phyloP scores from a whole-genome alignment of 2,888 invertebrate genomes.

The Thecophora atra region DNA sequence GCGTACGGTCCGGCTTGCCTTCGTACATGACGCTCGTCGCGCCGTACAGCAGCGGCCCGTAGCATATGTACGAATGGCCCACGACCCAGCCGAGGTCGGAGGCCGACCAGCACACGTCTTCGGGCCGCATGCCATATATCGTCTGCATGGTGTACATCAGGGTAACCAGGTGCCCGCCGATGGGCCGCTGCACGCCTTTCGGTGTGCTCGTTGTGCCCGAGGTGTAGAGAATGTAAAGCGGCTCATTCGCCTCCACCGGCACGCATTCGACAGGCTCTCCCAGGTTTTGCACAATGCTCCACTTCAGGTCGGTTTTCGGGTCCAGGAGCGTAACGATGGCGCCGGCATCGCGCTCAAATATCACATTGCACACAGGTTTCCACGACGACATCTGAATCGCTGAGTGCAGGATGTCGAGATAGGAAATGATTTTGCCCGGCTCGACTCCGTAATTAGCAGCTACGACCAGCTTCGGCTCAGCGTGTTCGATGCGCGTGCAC shows the following conservation, averaged over 20 bases:
- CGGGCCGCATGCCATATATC: conserved; percentile 81
- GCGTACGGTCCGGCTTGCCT: conserved; percentile 94
- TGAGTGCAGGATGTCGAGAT: conserved; percentile 63
- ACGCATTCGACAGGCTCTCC: conserved; percentile 81
- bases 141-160: conserved; percentile 85
- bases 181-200: conserved; percentile 86
- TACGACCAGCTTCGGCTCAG: conserved; percentile 87
- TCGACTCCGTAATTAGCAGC: conserved; percentile 93
- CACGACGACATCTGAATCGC: conserved; percentile 78
- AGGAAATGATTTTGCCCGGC: conserved; percentile 79
- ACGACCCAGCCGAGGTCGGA: conserved; percentile 84
- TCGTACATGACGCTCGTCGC: conserved; percentile 84
- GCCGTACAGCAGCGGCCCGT: conserved; percentile 85
- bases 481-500: conserved; percentile 85
- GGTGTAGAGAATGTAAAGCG: conserved; percentile 91
- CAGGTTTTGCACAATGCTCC: conserved; percentile 76
- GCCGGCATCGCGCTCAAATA: conserved; percentile 81
- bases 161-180: conserved; percentile 87
- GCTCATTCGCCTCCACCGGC: conserved; percentile 87
- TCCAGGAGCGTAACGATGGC: conserved; percentile 71
- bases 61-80: conserved; percentile 94
- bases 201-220: conserved; percentile 82
- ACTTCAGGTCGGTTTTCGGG: conserved; percentile 76
- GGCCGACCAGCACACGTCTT: conserved; percentile 92
- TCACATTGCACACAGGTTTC: conserved; percentile 82